These are phyloP conservation scores for Sialia sialis DNA, from an alignment of 2,113 vertebrate species.

Conservation along the genomic window DNA sequence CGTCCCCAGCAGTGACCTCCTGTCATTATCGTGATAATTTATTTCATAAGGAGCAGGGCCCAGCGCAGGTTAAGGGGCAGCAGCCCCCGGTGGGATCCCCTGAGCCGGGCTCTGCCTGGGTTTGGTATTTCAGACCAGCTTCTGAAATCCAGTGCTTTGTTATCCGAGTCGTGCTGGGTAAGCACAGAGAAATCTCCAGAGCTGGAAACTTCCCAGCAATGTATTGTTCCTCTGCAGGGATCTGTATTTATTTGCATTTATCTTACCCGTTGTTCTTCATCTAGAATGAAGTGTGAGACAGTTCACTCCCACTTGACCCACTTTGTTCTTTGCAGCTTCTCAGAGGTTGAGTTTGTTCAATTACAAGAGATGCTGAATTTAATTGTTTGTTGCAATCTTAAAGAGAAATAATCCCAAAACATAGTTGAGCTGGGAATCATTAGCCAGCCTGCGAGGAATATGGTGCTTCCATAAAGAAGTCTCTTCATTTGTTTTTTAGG, in stretches of 20 bases:
- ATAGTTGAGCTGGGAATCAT: neutral
- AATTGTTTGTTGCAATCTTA: neutral
- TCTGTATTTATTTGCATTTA: neutral
- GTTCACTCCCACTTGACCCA: neutral
- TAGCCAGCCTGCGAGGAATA: neutral
- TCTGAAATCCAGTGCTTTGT: rapidly evolving
- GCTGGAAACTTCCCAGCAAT: neutral
- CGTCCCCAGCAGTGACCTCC: rapidly evolving
- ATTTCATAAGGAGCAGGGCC: neutral
- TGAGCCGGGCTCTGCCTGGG: too few relatives aligned
- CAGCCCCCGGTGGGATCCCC: rapidly evolving
- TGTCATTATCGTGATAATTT: neutral
- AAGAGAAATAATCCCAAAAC: neutral
- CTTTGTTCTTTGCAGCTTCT: neutral
- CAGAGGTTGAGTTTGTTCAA: neutral
- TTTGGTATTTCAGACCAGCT: rapidly evolving
- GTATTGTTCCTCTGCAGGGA: neutral
- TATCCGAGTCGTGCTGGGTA: rapidly evolving
- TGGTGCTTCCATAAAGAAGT: neutral
- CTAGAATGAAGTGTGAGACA: neutral
- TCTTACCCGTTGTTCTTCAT: neutral
- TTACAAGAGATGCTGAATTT: neutral
- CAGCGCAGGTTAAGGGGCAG: too few relatives aligned
- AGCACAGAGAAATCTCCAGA: rapidly evolving
- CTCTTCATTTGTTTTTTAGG: conserved; percentile 66